Base-by-base conservation (phyloP, 1,140 invertebrate genomes). In the Bombus cullumanus region DNA sequence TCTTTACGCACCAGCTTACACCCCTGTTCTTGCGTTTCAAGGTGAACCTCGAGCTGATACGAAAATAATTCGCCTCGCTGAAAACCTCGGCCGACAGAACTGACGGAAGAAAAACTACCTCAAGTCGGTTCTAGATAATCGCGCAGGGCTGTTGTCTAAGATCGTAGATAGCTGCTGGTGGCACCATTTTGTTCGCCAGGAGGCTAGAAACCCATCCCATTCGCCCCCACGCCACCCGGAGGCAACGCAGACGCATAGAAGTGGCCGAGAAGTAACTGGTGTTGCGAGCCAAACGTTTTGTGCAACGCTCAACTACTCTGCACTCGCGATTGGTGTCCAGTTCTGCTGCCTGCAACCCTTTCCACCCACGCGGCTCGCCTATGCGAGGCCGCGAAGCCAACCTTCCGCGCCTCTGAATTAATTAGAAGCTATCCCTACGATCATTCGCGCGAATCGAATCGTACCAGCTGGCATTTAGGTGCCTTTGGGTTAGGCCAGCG, bases 401-500 rank as follows among this genome's bases (percentile, higher is more conserved):
- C 74, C 72, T 85, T 86, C 85, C 78, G 62, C 78, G 57, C 64
- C 66, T 90, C 69, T 90, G 86, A 90, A 90, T 90, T 89, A 90
- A 76, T 90, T 85, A 90, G 69, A 87, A 78, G 78, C 81, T 85
- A 81, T 79, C 73, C 84, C 69, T 43, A 78, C 53, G 62, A 76
- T 59, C 41, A 76, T 72, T 88, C 71, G 80, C 85, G 53, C 88
- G 88, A 90, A 89, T 90, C 81, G 88, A 87, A 90, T 68, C 81
- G 37, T 47, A 18, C 18, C 31, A 34, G 31, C 47, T 53, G 47
- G 15, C 18, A 53, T 1, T 53, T 53, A 6, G 47, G 1, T 53
- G 47, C 0, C 18, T 53, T 53, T 53, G 47, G 47, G 47, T 53
- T 22, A 53, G 47, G 47, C 47, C 18, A 53, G 18, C 47, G 47